phyloP scores from a whole-genome alignment of 1,140 invertebrate genomes.

The Pollicipes pollicipes region DNA sequence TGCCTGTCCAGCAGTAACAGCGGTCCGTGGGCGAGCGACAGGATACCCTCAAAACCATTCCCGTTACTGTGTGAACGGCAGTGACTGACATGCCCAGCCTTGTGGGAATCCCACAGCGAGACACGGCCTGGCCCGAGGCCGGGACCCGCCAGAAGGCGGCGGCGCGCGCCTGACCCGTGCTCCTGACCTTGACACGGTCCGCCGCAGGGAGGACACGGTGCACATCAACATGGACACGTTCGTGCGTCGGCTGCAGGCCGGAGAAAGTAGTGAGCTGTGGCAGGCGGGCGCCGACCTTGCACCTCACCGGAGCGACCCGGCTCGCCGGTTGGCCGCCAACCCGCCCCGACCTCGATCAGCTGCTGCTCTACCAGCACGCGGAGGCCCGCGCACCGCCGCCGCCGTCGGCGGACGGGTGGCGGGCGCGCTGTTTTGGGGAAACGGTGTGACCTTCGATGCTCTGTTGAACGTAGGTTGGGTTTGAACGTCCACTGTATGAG shows the following conservation, averaged over 20 bases:
- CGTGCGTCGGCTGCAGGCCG: slow-evolving; percentile 81
- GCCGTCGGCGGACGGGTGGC: not conserved
- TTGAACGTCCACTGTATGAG: not conserved
- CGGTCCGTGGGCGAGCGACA: too few relatives aligned
- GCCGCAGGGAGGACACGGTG: slow-evolving; percentile 59
- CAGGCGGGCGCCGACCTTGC: slow-evolving; percentile 66
- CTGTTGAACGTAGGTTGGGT: not conserved
- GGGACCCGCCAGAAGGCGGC: too few relatives aligned
- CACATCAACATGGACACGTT: slow-evolving; percentile 97
- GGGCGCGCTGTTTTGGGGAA: too few relatives aligned
- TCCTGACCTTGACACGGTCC: too few relatives aligned
- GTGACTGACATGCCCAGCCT: too few relatives aligned
- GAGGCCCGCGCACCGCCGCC: slow-evolving; percentile 22
- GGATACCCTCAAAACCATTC: too few relatives aligned
- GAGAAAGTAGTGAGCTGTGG: slow-evolving; percentile 71
- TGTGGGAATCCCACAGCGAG: too few relatives aligned
- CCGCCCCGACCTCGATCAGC: slow-evolving; percentile 41
- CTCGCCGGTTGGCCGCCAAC: slow-evolving; percentile 48
- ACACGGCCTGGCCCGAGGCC: too few relatives aligned
- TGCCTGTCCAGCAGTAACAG: too few relatives aligned
- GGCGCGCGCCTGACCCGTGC: too few relatives aligned
- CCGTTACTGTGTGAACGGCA: too few relatives aligned
- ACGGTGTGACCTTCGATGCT: not conserved
- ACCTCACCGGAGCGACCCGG: slow-evolving; percentile 72
- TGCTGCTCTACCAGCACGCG: slow-evolving; percentile 44